Evolutionary conservation across 1,140 invertebrate genomes (phyloP).

Genomic region (Cherax quadricarinatus): DNA sequence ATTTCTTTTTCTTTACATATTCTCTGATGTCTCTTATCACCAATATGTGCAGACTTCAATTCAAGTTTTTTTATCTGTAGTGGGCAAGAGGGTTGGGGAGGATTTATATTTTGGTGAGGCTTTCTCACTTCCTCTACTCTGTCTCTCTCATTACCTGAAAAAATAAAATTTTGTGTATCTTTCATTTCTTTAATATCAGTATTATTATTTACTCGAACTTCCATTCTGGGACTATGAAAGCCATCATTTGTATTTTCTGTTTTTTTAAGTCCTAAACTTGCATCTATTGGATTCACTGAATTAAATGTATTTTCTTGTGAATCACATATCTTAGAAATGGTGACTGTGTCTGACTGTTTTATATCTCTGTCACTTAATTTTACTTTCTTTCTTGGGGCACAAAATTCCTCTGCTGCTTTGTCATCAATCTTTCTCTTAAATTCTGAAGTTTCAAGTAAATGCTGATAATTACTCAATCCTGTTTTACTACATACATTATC

Average conservation of each 20-base stretch:
- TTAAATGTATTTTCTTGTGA: too few species aligned
- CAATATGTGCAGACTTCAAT: too few species aligned
- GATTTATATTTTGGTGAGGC: background rate
- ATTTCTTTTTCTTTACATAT: too few species aligned
- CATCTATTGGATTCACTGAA: too few species aligned
- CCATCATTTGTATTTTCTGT: background rate
- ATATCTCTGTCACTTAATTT: too few species aligned
- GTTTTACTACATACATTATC: background rate
- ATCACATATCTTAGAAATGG: too few species aligned
- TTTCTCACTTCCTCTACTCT: background rate
- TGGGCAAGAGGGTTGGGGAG: background rate
- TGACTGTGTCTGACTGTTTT: too few species aligned
- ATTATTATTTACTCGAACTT: background rate
- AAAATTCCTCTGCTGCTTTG: too few species aligned
- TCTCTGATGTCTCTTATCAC: too few species aligned
- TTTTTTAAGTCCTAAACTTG: too few species aligned
- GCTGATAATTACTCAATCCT: background rate
- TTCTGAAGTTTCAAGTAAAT: background rate
- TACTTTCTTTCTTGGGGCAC: too few species aligned
- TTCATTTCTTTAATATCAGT: background rate
- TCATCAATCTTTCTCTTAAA: background rate
- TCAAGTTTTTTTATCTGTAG: too few species aligned
- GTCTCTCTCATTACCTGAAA: background rate
- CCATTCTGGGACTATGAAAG: background rate
- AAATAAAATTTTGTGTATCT: background rate